phyloP scores from a whole-genome alignment of 2,888 invertebrate genomes.

The Papilio protenor region DNA sequence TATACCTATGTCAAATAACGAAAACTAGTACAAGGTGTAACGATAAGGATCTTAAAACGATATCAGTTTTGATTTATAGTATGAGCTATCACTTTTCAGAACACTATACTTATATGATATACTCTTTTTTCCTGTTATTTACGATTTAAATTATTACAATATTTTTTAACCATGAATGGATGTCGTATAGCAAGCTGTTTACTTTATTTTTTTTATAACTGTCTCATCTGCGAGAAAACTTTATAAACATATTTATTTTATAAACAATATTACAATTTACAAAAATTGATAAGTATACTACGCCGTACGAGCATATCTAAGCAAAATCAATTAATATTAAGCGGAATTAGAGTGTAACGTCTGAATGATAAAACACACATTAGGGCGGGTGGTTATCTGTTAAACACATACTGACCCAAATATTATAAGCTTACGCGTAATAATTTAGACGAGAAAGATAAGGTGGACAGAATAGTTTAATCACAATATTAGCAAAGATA shows the following conservation, averaged over 20 bases:
- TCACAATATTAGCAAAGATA: not conserved
- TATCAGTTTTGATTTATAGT: not conserved
- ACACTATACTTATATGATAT: not conserved
- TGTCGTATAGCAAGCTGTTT: not conserved
- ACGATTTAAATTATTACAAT: not conserved
- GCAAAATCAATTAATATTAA: constrained; percentile 4
- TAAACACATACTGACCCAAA: constrained; percentile 10
- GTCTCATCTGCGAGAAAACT: not conserved
- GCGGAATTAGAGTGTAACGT: constrained; percentile 9
- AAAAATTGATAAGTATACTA: not conserved
- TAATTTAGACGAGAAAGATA: not conserved
- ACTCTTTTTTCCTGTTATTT: not conserved
- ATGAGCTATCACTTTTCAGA: not conserved
- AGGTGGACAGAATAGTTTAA: not conserved
- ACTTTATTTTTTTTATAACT: not conserved
- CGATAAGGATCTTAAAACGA: not conserved
- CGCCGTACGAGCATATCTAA: not conserved
- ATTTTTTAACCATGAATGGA: not conserved
- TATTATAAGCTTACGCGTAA: constrained; percentile 13
- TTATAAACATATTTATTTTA: too few species aligned
- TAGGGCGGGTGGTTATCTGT: not conserved
- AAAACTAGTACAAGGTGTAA: constrained; percentile 3
- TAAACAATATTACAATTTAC: too few species aligned
- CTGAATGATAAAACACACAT: constrained; percentile 20
- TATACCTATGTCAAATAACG: not conserved